Evolutionary conservation across 2,888 invertebrate genomes (phyloP).

Genomic region (Ormyrus labotus): DNA sequence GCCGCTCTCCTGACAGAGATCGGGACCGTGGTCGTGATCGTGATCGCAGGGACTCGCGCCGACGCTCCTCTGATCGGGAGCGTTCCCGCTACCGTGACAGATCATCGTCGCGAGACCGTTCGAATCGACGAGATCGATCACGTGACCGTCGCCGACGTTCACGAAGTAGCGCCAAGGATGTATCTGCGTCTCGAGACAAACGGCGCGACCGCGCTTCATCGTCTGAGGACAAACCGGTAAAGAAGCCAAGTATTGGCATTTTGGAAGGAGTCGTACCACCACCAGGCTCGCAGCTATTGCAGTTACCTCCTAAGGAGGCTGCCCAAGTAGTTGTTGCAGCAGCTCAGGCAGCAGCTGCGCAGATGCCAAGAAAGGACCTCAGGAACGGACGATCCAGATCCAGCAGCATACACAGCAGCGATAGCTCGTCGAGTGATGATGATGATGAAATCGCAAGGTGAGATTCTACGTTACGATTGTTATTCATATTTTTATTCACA

Average conservation of each 20-base stretch:
- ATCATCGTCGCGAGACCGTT: conserved; percentile 73
- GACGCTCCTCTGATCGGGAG: conserved; percentile 68
- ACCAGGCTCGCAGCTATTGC: conserved; percentile 30
- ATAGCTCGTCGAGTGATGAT: conserved; percentile 73
- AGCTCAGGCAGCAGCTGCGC: conserved; percentile 36
- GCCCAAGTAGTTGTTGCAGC: conserved; percentile 54
- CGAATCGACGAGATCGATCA: conserved; percentile 70
- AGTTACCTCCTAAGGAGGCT: conserved; percentile 49
- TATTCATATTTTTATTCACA: too few relatives aligned
- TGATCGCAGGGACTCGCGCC: conserved; percentile 65
- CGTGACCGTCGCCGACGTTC: conserved; percentile 75
- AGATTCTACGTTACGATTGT: conserved; percentile 54
- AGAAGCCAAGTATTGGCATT: conserved; percentile 1
- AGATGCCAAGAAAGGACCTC: conserved; percentile 65
- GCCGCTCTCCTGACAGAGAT: conserved; percentile 70
- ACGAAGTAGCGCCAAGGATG: conserved; percentile 63
- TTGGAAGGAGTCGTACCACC: conserved; percentile 45
- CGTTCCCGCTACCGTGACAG: conserved; percentile 61
- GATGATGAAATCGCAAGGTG: conserved; percentile 69
- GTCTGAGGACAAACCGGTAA: conserved; percentile 36
- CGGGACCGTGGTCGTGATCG: conserved; percentile 72
- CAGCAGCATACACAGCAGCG: conserved; percentile 74
- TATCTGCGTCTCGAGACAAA: conserved; percentile 30
- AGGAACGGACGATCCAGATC: conserved; percentile 73
- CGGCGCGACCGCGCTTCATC: conserved; percentile 6